Conservation (phyloP, 2,888 invertebrate species). For the Caenorhabditis drosophilae region DNA sequence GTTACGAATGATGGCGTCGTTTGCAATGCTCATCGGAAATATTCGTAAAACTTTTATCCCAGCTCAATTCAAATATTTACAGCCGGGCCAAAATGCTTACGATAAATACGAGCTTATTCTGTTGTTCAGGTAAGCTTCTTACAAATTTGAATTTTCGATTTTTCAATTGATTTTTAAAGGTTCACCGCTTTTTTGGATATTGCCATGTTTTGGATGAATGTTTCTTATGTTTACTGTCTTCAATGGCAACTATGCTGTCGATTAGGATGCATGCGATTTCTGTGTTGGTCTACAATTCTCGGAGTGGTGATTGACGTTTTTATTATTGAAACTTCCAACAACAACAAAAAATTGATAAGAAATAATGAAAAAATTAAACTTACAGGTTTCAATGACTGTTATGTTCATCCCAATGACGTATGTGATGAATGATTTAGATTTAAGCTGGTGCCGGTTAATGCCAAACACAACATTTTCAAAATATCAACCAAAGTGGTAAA, state of each 20-base stretch:
- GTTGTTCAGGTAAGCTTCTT: constrained; percentile 52
- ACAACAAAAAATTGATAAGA: neutral
- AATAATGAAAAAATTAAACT: neutral
- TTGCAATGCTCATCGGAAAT: constrained; percentile 65
- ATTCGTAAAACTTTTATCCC: constrained; percentile 65
- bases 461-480: constrained; percentile 43
- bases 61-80: constrained; percentile 55
- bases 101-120: constrained; percentile 62
- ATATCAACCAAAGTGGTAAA: constrained; percentile 53
- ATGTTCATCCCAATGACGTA: constrained; percentile 60
- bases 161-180: constrained; percentile 26
- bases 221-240: constrained; percentile 56
- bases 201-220: constrained; percentile 64
- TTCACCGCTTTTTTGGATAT: constrained; percentile 61
- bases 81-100: constrained; percentile 53
- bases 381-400: constrained; percentile 44
- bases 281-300: constrained; percentile 42
- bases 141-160: neutral
- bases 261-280: constrained; percentile 40
- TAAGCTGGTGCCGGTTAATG: constrained; percentile 58
- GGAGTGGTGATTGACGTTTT: constrained; percentile 28
- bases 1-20: constrained; percentile 63
- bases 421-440: constrained; percentile 60
- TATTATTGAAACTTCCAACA: too few relatives aligned
- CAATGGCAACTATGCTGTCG: constrained; percentile 66